Percentiles rank a stretch among this genome's conserved stretches.
These are phyloP conservation scores for Drosophila orena DNA, from an alignment of 1,140 invertebrate genomes.

Conservation along the genomic window DNA sequence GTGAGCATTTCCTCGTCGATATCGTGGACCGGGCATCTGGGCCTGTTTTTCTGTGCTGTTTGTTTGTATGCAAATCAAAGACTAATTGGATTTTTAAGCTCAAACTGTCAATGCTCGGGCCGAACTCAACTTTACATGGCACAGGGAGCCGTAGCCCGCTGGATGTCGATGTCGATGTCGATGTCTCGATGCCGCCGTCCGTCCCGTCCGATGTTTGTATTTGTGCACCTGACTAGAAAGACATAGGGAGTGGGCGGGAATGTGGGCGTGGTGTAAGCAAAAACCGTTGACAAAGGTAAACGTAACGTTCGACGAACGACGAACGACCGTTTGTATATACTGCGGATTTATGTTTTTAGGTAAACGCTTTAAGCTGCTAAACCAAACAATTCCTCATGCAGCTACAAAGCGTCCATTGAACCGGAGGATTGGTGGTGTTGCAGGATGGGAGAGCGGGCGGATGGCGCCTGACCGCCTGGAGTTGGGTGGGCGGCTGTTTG, in stretches of 20 bases:
- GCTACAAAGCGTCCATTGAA: constrained; percentile 64
- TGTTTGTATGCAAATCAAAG: constrained; percentile 84
- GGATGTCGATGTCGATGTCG: constrained; percentile 3
- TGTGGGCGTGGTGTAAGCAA: constrained; percentile 28
- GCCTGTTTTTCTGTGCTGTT: constrained; percentile 38
- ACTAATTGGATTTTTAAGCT: constrained; percentile 84
- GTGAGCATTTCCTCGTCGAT: constrained; percentile 9
- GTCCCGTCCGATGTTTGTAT: constrained; percentile 46
- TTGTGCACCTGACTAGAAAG: constrained; percentile 78
- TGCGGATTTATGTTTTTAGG: constrained; percentile 77
- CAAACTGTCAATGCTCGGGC: constrained; percentile 79
- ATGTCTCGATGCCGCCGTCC: constrained; percentile 22
- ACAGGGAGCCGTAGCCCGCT: constrained; percentile 15
- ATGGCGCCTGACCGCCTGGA: background rate
- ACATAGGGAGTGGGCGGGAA: constrained; percentile 6
- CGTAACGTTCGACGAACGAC: constrained; percentile 57
- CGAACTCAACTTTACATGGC: constrained; percentile 50
- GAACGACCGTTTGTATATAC: constrained; percentile 49
- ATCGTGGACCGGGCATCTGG: background rate
- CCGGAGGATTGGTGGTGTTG: constrained; percentile 8
- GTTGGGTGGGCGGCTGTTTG: background rate
- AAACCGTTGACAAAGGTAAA: constrained; percentile 79
- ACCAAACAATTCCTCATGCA: constrained; percentile 71
- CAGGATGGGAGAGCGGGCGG: background rate
- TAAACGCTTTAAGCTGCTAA: constrained; percentile 79